Evolutionary conservation across 1,140 invertebrate species (phyloP).

Genomic region (Mylabris phalerata): DNA sequence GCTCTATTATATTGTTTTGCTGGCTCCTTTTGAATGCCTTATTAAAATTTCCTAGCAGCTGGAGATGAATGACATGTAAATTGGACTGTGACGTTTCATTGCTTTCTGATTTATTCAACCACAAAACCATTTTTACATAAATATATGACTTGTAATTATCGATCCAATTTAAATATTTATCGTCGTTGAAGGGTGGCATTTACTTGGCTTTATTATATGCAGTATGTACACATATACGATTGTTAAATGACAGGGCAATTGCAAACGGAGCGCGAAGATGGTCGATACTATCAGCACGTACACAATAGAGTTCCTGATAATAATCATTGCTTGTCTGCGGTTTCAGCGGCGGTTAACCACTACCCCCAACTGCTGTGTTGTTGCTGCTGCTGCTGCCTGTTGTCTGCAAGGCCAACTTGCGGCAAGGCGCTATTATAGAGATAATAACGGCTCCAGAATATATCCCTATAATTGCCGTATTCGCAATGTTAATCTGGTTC

Average conservation of each 20-base stretch:
- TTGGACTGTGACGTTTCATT: slow-evolving; percentile 28
- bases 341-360: slow-evolving; percentile 27
- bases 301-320: slow-evolving; percentile 15
- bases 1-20: no score
- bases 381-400: slow-evolving; percentile 7
- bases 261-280: slow-evolving; percentile 14
- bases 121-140: no score
- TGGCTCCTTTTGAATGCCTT: slow-evolving; percentile 33
- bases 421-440: slow-evolving; percentile 28
- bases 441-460: slow-evolving; percentile 31
- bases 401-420: slow-evolving; percentile 27
- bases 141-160: no score
- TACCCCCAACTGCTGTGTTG: slow-evolving; percentile 20
- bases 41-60: slow-evolving; percentile 47
- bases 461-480: slow-evolving; percentile 33
- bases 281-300: slow-evolving; percentile 18
- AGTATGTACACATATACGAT: no score
- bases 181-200: slow-evolving; percentile 1
- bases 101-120: no score
- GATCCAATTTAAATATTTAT: background rate
- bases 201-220: background rate
- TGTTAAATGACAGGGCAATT: slow-evolving; percentile 10
- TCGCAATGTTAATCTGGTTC: slow-evolving; percentile 26
- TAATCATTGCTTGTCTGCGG: slow-evolving; percentile 32
- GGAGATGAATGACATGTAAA: slow-evolving; percentile 42